Evolutionary conservation across 1,140 invertebrate genomes (phyloP).

Genomic region (Drosophila novamexicana): DNA sequence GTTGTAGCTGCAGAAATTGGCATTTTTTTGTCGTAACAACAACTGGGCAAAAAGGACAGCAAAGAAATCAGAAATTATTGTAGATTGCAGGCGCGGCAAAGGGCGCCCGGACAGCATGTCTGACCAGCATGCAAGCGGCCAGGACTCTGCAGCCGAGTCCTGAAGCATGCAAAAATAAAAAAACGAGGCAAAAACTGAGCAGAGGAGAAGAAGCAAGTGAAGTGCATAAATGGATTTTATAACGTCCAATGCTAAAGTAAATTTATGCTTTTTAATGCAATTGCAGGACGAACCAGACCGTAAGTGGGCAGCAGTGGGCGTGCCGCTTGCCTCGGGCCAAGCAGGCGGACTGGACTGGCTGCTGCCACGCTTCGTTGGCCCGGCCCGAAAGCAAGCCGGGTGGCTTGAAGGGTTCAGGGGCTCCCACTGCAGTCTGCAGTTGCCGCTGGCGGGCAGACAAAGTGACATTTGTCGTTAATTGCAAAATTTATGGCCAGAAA

Average conservation of each 20-base stretch:
- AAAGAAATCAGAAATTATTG: constrained; percentile 83
- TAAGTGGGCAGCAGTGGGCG: constrained; percentile 58
- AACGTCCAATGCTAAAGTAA: constrained; percentile 81
- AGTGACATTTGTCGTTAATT: constrained; percentile 83
- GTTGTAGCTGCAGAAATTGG: constrained; percentile 73
- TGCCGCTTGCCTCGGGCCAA: constrained; percentile 3
- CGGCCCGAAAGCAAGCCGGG: constrained; percentile 41
- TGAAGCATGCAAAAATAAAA: constrained; percentile 16
- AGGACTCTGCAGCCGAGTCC: constrained; percentile 14
- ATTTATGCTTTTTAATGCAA: constrained; percentile 83
- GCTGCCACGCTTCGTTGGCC: constrained; percentile 61
- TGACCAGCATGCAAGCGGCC: constrained; percentile 71
- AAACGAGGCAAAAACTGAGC: background rate
- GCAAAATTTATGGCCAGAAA: constrained; percentile 79
- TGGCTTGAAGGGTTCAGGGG: constrained; percentile 14
- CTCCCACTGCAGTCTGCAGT: constrained; percentile 24
- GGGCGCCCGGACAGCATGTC: constrained; percentile 38
- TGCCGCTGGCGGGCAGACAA: constrained; percentile 62
- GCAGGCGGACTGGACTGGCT: background rate
- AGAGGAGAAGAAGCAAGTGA: constrained; percentile 63
- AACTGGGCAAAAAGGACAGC: constrained; percentile 47
- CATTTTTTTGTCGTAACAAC: constrained; percentile 53
- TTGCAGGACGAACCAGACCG: constrained; percentile 80
- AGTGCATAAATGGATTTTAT: constrained; percentile 83
- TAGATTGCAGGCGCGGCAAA: constrained; percentile 63